A percentile compares a stretch with the other conserved stretches of the same genome.
These are phyloP conservation scores for Torymus tubicola DNA, from an alignment of 2,888 invertebrate genomes.

Conservation along the genomic window DNA sequence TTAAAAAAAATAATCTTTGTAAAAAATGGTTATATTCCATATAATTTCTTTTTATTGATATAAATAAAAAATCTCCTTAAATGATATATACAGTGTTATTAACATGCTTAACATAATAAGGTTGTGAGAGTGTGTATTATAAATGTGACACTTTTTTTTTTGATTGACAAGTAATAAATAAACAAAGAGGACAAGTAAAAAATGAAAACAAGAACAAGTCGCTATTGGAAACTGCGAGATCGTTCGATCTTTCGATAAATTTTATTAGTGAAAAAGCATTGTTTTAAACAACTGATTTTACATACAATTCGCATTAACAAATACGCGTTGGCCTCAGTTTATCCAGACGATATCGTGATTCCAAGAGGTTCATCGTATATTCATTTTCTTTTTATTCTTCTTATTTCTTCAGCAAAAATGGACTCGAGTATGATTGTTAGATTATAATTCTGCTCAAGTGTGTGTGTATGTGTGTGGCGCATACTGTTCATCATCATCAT, in stretches of 20 bases:
- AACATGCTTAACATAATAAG: too few relatives aligned
- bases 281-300: conserved; percentile 59
- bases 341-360: conserved; percentile 47
- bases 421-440: conserved; percentile 47
- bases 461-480: conserved; percentile 14
- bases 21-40: too few relatives aligned
- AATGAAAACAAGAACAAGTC: conserved; percentile 51
- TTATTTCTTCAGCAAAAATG: conserved; percentile 40
- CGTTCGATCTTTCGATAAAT: conserved; percentile 57
- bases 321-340: conserved; percentile 52
- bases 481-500: conserved; percentile 17
- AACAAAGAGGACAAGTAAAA: conserved; percentile 21
- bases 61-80: too few relatives aligned
- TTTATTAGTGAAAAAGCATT: conserved; percentile 60
- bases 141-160: too few relatives aligned
- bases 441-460: conserved; percentile 35
- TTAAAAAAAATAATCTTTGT: too few relatives aligned
- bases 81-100: too few relatives aligned
- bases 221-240: conserved; percentile 58
- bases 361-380: conserved; percentile 39
- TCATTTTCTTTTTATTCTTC: conserved; percentile 8
- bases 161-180: background rate
- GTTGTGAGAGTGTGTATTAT: too few relatives aligned
- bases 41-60: too few relatives aligned
- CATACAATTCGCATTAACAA: conserved; percentile 57